These are phyloP conservation scores for Ciconia nigra DNA, from an alignment of 2,797 vertebrate genomes.

Conservation along the genomic window DNA sequence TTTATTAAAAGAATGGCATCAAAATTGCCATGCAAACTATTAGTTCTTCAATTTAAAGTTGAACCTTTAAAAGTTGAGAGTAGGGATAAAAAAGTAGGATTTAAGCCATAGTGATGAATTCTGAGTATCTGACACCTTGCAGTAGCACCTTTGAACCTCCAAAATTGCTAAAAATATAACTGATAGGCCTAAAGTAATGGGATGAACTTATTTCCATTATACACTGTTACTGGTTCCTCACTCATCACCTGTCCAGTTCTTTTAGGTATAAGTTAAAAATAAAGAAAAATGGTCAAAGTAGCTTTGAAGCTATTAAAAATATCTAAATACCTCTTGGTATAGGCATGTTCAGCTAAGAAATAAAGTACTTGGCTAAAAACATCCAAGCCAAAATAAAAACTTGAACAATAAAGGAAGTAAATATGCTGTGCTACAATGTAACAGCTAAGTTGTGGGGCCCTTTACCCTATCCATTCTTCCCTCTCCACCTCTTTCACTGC, in stretches of 20 bases:
- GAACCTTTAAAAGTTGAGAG: background rate
- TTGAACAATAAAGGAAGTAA: background rate
- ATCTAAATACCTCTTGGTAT: background rate
- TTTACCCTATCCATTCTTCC: background rate
- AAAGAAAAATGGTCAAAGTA: background rate
- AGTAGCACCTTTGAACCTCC: background rate
- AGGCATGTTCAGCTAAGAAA: background rate
- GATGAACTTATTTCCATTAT: background rate
- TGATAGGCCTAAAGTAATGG: background rate
- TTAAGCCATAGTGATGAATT: background rate
- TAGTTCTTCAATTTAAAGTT: background rate
- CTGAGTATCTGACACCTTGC: background rate
- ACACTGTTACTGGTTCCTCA: background rate
- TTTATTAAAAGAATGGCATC: background rate
- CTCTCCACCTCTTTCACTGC: background rate
- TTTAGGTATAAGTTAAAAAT: background rate
- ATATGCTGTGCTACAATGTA: background rate
- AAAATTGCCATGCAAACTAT: background rate
- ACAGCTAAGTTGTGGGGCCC: background rate
- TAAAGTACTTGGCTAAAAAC: background rate
- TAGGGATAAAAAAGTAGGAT: background rate
- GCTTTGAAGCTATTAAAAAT: background rate
- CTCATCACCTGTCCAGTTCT: background rate
- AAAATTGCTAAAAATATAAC: background rate
- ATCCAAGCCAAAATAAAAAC: background rate